Evolutionary conservation across 1,140 invertebrate species (phyloP), one percentile per base, ranked within the genome.

Genomic region (Elymnias hypermnestra): DNA sequence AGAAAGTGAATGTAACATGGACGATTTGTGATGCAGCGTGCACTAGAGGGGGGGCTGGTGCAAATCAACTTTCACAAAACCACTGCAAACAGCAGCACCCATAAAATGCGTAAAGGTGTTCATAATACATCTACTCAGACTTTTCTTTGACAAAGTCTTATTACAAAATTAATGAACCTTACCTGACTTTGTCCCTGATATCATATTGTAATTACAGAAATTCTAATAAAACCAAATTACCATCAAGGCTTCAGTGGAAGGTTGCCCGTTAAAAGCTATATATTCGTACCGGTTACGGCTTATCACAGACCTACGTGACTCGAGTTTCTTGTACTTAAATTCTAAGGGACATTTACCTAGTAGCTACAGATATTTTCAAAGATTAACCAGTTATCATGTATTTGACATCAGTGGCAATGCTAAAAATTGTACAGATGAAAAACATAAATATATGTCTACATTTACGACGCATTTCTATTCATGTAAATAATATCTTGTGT

Each of bases 1-100:
- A 57, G 60, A 75, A 73, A 75, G 69, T 74, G 63, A 74, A 67
- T 47, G 66, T 57, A 56, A 56, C 21, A 36, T 42, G 56, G 40
- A 46, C 31, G 46, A 37, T 63, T 60, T 64, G 62, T 63, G 53
- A 53, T 56, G 33, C 31, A 26, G 8, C 3, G 22, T 56, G 33
- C 50, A 37, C 28, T 60, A 52, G 58, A 42, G 53, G 63, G 47
- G n/a, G 61, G 29, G 49, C 15, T 47, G 42, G 57, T 66, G 60
- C 63, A 63, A 78, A 68, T 73, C 71, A 72, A 79, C 77, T 82
- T 82, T 82, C 74, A 75, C 74, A 60, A 59, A 22, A 37, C 44
- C 42, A 55, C 53, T 59, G 61, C 50, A 43, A 57, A 45, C 47
- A 51, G 63, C 44, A 45, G 51, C 19, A 31, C 36, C 38, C 26